Base-by-base conservation (phyloP, 2,113 vertebrate species). In the Bos indicus region DNA sequence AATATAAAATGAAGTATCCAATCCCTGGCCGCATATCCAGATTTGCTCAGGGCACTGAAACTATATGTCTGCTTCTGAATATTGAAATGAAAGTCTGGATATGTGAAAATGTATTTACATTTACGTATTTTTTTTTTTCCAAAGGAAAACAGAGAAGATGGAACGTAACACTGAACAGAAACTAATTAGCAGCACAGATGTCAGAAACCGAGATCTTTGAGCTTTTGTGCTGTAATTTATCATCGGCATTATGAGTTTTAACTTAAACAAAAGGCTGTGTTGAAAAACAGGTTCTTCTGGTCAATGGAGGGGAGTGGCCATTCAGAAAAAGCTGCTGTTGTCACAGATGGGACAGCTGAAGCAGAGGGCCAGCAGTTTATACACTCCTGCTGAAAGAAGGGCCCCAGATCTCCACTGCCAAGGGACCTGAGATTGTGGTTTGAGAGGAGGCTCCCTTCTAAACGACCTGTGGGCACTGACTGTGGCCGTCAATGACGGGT, bases 101-200 rank as follows among this genome's bases (percentile, higher is more conserved):
- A 62, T 52, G 84, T 43, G 83, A 85, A 97, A 57, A 52, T 78
- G 36, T 78, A 67, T 95, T 95, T 95, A 96, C 48, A 87, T 51
- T 78, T 36, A 92, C 0, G 10, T 25, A 9, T 30, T 86, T 74
- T 59, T 51, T 26, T 71, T 40, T 40, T 36, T 17, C 74, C 82
- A 71, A 89, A 96, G 87, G 36, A 81, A 96, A 88, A 81, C 91
- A 87, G 89, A 91, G 93, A 96, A 97, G 90, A 96, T 67, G 56
- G 85, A 88, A 56, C 23, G 2, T 36, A 95, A 84, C 13, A 36
- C 62, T 1, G 3, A 90, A 81, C 33, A 95, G 92, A 90, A 92
- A 94, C 94, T 89, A 80, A 96, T 95, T 48, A 94, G 92, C 74
- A 48, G 62, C 78, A 62, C 43, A 56, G 91, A 94, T 83, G 85